Evolutionary conservation across 2,888 invertebrate species (phyloP), one percentile per base, ranked within the genome.

Genomic region (Leucophora obtusa): DNA sequence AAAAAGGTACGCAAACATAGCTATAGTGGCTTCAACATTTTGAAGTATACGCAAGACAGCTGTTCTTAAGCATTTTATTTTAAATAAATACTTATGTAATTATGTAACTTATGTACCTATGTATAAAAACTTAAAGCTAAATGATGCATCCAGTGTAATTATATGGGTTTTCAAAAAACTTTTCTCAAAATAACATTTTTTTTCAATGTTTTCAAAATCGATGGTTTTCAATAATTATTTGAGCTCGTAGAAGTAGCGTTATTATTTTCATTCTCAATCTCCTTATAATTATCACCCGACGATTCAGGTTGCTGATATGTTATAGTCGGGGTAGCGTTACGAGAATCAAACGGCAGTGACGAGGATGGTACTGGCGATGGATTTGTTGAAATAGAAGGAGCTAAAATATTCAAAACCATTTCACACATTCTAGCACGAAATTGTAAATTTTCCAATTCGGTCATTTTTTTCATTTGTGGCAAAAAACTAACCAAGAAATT

Each of bases 381-480:
- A 43, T n/a, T 56, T 66, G 38, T 56, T 18, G 43, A 47, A 6
- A 47, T 11, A 2, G 60, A 28, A 3, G 82, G 82, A 15, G 82
- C 58, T 84, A 88, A 85, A 6, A 87, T 88, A 51, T 85, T 85
- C 56, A 88, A 76, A 72, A 88, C 65, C 21, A 86, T 63, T 11
- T 88, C 87, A 15, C 88, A 86, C 88, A 88, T 87, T 72, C 84
- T 85, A 63, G 87, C 86, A 50, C 88, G 86, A 83, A 88, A 88
- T 78, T 83, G 83, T 15, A 88, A 78, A 75, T 88, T 88, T 69
- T 88, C 87, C 17, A 87, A 66, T 21, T 87, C 84, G 38, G 84
- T 77, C 88, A 88, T 88, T 83, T 87, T 86, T 79, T 87, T 88
- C 88, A 88, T 88, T 51, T 87, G 84, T 21, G 88, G 88, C 85